Evolutionary conservation across 1,140 invertebrate genomes (phyloP).

Genomic region (Cherax destructor): DNA sequence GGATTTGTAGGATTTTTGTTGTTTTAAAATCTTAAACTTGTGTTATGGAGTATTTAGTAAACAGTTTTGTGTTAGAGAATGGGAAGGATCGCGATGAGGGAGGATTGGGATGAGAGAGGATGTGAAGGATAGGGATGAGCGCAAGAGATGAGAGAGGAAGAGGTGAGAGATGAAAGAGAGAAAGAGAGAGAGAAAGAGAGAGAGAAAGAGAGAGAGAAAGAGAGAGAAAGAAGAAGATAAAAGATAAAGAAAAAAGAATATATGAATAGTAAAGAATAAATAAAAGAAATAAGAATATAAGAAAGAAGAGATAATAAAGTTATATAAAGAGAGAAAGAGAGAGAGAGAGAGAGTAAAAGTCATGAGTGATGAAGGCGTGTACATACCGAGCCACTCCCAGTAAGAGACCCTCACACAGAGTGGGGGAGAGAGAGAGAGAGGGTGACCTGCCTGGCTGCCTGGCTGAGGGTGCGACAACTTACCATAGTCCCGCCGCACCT

Average conservation of each 20-base stretch:
- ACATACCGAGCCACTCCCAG: slow-evolving; percentile 31
- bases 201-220: not conserved
- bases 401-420: not conserved
- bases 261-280: not conserved
- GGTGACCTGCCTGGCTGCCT: not conserved
- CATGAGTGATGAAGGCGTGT: not conserved
- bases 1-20: no score
- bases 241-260: not conserved
- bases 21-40: no score
- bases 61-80: no score
- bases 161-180: not conserved
- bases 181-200: not conserved
- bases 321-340: not conserved
- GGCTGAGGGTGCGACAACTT: slow-evolving; percentile 2
- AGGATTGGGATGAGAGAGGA: no score
- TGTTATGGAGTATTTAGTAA: no score
- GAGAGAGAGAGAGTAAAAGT: not conserved
- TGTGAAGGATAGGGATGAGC: not conserved
- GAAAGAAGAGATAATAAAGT: not conserved
- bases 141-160: not conserved
- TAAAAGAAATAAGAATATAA: not conserved
- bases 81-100: no score
- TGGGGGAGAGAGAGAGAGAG: not conserved
- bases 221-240: not conserved
- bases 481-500: not conserved